Conservation (phyloP, 2,888 invertebrate species). For the Dysmachus trigonus region DNA sequence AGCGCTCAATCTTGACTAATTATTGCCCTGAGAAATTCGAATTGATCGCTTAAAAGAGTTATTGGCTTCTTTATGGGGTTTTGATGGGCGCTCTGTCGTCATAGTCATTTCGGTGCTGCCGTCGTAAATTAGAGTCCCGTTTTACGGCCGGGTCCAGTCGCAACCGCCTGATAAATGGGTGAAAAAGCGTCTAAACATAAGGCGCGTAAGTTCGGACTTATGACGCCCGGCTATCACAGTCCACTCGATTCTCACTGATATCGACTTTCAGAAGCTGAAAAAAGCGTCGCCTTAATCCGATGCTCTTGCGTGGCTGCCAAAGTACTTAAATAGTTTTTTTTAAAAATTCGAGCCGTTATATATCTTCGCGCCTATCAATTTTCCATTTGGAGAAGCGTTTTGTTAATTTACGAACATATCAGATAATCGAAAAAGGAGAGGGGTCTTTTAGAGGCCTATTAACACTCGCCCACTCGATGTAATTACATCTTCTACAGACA, state of each 20-base stretch:
- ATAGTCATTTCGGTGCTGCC: conserved; percentile 14
- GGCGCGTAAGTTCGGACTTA: conserved; percentile 1
- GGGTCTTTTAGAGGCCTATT: neutral
- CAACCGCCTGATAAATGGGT: neutral
- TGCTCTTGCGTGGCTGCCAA: neutral
- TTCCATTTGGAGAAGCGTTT: neutral
- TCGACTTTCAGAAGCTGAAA: conserved; percentile 1
- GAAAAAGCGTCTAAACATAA: conserved; percentile 9
- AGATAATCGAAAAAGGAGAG: neutral
- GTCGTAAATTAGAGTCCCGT: conserved; percentile 27
- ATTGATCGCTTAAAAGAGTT: conserved; percentile 35
- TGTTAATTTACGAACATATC: neutral
- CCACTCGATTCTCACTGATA: conserved; percentile 8
- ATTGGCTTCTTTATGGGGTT: conserved; percentile 23
- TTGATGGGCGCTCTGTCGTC: conserved; percentile 20
- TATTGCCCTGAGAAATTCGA: conserved; percentile 32
- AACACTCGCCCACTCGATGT: neutral
- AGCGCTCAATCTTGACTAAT: conserved; percentile 37
- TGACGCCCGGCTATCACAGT: neutral
- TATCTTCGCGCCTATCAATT: neutral
- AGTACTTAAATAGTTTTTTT: neutral
- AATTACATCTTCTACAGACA: neutral
- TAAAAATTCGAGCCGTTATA: neutral
- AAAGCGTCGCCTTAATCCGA: neutral
- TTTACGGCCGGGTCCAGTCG: neutral